These are phyloP conservation scores for Gallinago jamesoni DNA, from an alignment of 2,113 vertebrate genomes.

Conservation along the genomic window DNA sequence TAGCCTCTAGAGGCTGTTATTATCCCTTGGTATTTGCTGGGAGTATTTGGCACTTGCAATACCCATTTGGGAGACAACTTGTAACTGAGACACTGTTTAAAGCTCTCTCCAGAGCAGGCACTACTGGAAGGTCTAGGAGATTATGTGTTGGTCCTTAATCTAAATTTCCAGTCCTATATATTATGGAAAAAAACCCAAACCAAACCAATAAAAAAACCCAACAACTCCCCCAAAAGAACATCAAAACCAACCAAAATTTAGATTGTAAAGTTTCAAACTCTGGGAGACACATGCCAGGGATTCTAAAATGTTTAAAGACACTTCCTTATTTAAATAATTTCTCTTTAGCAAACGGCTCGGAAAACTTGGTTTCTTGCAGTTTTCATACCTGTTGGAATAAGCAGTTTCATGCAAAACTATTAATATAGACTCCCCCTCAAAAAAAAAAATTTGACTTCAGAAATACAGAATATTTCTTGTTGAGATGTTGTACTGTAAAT, in stretches of 20 bases:
- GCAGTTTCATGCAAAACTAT: background rate
- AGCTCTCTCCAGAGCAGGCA: background rate
- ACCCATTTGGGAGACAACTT: background rate
- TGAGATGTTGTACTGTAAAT: background rate
- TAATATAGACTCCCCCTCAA: background rate
- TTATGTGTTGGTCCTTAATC: background rate
- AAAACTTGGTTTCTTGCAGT: background rate
- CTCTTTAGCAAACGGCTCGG: accelerated
- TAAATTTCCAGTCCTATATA: background rate
- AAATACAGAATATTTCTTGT: background rate
- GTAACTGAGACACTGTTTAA: background rate
- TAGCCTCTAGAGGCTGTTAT: background rate
- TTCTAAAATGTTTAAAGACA: background rate
- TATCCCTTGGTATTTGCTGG: background rate
- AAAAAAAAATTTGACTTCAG: background rate
- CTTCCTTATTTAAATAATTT: background rate
- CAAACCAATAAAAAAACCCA: background rate
- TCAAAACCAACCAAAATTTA: background rate
- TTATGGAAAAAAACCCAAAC: background rate
- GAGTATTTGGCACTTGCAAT: background rate
- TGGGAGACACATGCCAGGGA: background rate
- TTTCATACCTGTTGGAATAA: background rate
- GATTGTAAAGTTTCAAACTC: background rate
- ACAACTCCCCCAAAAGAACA: background rate
- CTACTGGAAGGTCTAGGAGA: background rate